Evolutionary conservation across 2,888 invertebrate species (phyloP), one percentile per base, ranked within the genome.

Genomic region (Dermolepida albohirtum): DNA sequence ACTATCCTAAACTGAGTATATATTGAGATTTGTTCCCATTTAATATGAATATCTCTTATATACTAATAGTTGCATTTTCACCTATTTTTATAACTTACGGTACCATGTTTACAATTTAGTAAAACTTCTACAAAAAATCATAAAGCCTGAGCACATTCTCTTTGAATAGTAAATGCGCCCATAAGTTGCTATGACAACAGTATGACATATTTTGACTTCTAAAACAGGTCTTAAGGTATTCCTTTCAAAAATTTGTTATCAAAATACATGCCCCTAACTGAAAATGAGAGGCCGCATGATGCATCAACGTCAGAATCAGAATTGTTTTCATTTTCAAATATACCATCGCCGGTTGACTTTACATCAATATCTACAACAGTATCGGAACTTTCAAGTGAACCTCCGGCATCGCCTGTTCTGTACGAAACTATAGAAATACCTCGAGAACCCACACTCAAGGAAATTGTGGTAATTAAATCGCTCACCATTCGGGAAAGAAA

Each of bases 351-450:
- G 16, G 17, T 57, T 14, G 66, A 66, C 27, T 55, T 57, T 17
- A 41, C 47, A 41, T 66, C 66, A n/a, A 10, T 66, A 27, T 64
- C 64, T 17, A 52, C 59, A 29, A 63, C 68, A n/a, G 6, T 47
- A 22, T 67, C 67, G 7, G 63, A 63, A 27, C 43, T 54, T 34
- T 69, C 69, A 39, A 52, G 39, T 12, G 65, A 62, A 11, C 39
- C 22, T 11, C 27, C 43, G 11, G 14, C 39, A 59, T 51, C 51
- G 16, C 47, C 47, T 22, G 10, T 49, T 12, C 17, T 68, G 5
- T 69, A 69, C 41, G 69, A 69, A 69, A 43, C n/a, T 16, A 52
- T 69, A 47, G 44, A 70, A 40, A 29, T 70, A 41, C 70, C 70
- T 1, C 59, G 49, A 57, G 62, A 59, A 59, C 67, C 67, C 6